phyloP scores from a whole-genome alignment of 2,113 vertebrate genomes.

The Paraplagusia blochii region DNA sequence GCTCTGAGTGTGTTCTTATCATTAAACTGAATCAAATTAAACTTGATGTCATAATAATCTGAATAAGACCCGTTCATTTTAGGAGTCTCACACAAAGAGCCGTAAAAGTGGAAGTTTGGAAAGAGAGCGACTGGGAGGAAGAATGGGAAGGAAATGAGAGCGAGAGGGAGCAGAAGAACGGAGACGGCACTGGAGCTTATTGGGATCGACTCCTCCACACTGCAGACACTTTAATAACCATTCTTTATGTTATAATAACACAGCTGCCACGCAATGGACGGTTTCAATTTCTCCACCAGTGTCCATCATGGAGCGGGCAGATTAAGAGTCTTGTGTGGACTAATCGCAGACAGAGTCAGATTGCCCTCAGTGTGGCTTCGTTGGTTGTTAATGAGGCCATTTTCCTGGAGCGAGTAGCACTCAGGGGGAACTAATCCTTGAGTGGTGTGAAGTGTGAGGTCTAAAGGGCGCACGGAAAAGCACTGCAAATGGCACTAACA shows the following conservation, averaged over 20 bases:
- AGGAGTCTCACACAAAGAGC: background rate
- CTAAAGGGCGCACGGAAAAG: slow-evolving; percentile 47
- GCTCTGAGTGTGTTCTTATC: too few relatives aligned
- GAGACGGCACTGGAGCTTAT: slow-evolving; percentile 76
- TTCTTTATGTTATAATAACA: slow-evolving; percentile 85
- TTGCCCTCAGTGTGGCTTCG: slow-evolving; percentile 69
- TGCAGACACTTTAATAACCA: slow-evolving; percentile 82
- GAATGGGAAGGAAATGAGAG: slow-evolving; percentile 36
- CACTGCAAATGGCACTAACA: slow-evolving; percentile 1
- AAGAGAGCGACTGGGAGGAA: slow-evolving; percentile 9
- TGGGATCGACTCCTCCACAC: slow-evolving; percentile 82
- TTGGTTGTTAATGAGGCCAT: slow-evolving; percentile 77
- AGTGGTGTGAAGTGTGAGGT: slow-evolving; percentile 67
- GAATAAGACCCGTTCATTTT: background rate
- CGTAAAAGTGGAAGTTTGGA: slow-evolving; percentile 20
- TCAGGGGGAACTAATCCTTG: slow-evolving; percentile 74
- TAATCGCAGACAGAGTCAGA: slow-evolving; percentile 75
- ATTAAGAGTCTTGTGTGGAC: slow-evolving; percentile 71
- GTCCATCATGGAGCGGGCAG: slow-evolving; percentile 75
- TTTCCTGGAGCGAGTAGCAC: slow-evolving; percentile 68
- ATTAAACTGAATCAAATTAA: too few relatives aligned
- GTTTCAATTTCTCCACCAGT: slow-evolving; percentile 77
- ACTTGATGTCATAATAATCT: too few relatives aligned
- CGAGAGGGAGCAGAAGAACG: slow-evolving; percentile 20
- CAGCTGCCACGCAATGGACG: slow-evolving; percentile 71